phyloP scores from a whole-genome alignment of 2,797 vertebrate species.

The Gouania willdenowi region DNA sequence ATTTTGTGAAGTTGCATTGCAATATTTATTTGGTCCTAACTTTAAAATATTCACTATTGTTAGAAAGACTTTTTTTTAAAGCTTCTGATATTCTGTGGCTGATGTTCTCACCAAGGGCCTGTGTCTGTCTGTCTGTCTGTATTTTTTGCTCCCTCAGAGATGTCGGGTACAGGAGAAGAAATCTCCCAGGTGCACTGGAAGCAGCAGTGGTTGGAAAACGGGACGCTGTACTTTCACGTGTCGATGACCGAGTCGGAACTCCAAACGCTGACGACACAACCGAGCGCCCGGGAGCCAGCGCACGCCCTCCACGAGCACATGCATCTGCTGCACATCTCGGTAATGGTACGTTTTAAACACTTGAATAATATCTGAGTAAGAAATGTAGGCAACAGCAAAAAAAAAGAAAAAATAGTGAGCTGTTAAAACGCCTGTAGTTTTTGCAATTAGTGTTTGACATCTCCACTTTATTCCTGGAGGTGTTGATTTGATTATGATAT shows the following conservation, averaged over 20 bases:
- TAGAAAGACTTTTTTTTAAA: not conserved
- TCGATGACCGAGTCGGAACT: conserved; percentile 87
- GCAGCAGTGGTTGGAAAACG: conserved; percentile 98
- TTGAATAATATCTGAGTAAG: too few species aligned
- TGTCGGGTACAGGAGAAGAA: conserved; percentile 89
- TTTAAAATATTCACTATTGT: not conserved
- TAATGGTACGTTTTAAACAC: conserved; percentile 87
- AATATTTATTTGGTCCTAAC: too few species aligned
- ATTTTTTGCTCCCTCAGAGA: conserved; percentile 85
- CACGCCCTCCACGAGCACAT: conserved; percentile 91
- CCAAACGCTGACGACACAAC: conserved; percentile 79
- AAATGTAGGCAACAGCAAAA: too few species aligned
- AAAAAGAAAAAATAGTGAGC: too few species aligned
- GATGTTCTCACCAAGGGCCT: too few species aligned
- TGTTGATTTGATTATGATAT: too few species aligned
- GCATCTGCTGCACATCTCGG: conserved; percentile 95
- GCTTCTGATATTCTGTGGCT: too few species aligned
- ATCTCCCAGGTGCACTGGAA: conserved; percentile 97
- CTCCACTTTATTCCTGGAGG: too few species aligned
- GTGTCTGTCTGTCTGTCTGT: not conserved
- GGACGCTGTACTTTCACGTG: conserved; percentile 94
- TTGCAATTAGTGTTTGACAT: too few species aligned
- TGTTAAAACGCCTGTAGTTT: too few species aligned
- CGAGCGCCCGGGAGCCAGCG: conserved; percentile 84
- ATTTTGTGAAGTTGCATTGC: too few species aligned